Evolutionary conservation across 53 echinoderm and acorn worm genomes (phyloP).

Genomic region (Astropecten irregularis): DNA sequence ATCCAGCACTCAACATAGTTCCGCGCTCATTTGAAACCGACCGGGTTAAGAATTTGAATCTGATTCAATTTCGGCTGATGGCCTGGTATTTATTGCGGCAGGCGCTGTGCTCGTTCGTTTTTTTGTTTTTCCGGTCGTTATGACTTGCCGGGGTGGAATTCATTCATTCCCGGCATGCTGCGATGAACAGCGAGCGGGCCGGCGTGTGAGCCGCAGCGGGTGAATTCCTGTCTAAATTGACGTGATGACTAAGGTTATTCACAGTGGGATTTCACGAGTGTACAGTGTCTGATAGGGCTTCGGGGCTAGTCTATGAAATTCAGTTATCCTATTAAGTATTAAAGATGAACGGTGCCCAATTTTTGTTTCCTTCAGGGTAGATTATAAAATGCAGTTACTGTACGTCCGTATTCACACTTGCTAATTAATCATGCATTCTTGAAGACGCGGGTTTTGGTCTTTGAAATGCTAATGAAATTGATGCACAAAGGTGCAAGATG

Average conservation of each 20-base stretch:
- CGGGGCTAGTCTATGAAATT: not conserved
- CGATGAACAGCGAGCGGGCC: not conserved
- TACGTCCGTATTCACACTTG: not conserved
- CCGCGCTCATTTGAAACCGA: not conserved
- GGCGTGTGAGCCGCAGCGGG: not conserved
- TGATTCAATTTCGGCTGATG: slow-evolving; percentile 38
- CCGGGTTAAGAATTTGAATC: not conserved
- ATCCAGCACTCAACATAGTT: not conserved
- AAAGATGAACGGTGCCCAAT: not conserved
- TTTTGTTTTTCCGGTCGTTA: no score
- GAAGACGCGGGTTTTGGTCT: not conserved
- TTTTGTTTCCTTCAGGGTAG: no score
- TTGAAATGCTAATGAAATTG: not conserved
- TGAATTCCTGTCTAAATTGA: not conserved
- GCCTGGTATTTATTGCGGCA: slow-evolving; percentile 31
- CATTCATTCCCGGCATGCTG: slow-evolving; percentile 39
- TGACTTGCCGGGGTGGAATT: slow-evolving; percentile 38
- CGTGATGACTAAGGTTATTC: not conserved
- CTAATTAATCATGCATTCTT: not conserved
- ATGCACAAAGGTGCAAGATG: not conserved
- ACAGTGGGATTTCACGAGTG: not conserved
- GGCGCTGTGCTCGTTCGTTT: not conserved
- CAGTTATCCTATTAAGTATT: not conserved
- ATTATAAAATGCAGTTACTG: no score
- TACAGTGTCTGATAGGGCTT: not conserved